Conservation (phyloP, 2,113 vertebrate species). For the Prochilodus magdalenae region DNA sequence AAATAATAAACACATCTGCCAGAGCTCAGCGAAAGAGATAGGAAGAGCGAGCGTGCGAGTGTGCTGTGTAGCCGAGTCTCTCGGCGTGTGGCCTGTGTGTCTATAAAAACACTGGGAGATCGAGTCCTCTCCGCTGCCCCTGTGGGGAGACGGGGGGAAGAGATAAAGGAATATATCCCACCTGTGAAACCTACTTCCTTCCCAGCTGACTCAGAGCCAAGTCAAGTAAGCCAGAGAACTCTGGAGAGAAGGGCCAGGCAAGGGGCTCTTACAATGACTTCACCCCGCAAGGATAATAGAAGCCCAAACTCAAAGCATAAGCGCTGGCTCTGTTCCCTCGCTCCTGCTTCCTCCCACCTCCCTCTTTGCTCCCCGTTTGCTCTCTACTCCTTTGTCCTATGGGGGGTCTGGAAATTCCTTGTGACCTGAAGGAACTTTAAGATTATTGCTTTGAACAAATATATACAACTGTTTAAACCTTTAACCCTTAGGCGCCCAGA, state of each 20-base stretch:
- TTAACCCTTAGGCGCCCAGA: no score
- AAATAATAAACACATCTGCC: slow-evolving; percentile 38
- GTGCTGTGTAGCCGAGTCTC: background rate
- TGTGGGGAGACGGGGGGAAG: background rate
- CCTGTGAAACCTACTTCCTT: slow-evolving; percentile 52
- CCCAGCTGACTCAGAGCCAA: slow-evolving; percentile 46
- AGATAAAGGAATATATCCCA: slow-evolving; percentile 46
- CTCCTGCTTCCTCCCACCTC: background rate
- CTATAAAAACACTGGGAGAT: slow-evolving; percentile 40
- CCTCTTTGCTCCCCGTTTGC: slow-evolving; percentile 1
- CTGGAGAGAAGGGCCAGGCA: slow-evolving; percentile 33
- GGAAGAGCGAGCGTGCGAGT: background rate
- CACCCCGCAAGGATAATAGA: slow-evolving; percentile 51
- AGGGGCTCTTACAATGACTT: slow-evolving; percentile 44
- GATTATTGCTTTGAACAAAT: no score
- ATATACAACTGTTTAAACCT: no score
- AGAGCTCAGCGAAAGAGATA: background rate
- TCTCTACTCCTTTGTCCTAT: background rate
- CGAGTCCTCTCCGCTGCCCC: slow-evolving; percentile 12
- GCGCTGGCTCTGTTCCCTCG: slow-evolving; percentile 15
- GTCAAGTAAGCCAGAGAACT: slow-evolving; percentile 8
- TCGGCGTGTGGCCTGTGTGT: slow-evolving; percentile 37
- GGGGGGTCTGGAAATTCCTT: background rate
- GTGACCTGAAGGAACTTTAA: background rate
- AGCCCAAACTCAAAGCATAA: slow-evolving; percentile 33